Evolutionary conservation across 1,140 invertebrate species (phyloP).

Genomic region (Pararge aegeria): DNA sequence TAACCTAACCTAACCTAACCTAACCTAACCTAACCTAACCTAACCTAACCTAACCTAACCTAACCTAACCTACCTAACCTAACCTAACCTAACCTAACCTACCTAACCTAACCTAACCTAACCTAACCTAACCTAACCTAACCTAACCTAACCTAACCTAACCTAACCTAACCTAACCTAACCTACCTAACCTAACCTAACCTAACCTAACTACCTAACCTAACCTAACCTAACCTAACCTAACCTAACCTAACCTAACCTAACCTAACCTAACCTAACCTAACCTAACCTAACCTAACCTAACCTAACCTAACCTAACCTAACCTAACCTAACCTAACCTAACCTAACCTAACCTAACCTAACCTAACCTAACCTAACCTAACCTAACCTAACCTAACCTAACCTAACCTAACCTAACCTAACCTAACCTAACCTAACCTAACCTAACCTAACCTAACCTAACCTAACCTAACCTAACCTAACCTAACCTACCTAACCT

Average conservation of each 20-base stretch:
- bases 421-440: conserved; percentile 13
- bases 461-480: conserved; percentile 4
- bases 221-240: conserved; percentile 17
- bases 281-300: conserved; percentile 20
- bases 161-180: conserved; percentile 18
- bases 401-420: conserved; percentile 20
- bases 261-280: conserved; percentile 18
- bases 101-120: conserved; percentile 18
- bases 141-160: conserved; percentile 19
- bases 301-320: conserved; percentile 21
- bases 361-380: conserved; percentile 18
- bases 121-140: conserved; percentile 17
- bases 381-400: conserved; percentile 19
- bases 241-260: conserved; percentile 15
- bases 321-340: conserved; percentile 16
- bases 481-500: conserved; percentile 6
- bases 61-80: conserved; percentile 18
- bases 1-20: conserved; percentile 18
- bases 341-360: conserved; percentile 19
- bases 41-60: conserved; percentile 16
- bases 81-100: conserved; percentile 18
- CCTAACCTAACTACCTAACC: conserved; percentile 9
- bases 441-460: conserved; percentile 13
- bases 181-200: conserved; percentile 17
- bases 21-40: conserved; percentile 18